Evolutionary conservation across 2,888 invertebrate genomes (phyloP).

Genomic region (Gisinianus flammeolus): DNA sequence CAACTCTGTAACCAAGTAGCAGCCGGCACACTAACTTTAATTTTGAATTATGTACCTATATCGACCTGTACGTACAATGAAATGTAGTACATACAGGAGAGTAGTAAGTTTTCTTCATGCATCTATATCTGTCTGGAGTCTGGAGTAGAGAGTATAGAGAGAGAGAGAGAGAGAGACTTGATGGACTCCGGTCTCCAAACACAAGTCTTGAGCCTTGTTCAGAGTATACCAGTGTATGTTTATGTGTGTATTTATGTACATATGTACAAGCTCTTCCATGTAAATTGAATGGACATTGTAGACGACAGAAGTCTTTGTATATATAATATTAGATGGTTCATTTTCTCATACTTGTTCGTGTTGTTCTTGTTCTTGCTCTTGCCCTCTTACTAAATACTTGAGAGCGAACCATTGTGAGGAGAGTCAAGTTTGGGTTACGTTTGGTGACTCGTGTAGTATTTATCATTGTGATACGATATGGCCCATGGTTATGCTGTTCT

Average conservation of each 20-base stretch:
- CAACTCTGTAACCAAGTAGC: too few species aligned
- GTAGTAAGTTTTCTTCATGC: too few species aligned
- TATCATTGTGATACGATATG: too few species aligned
- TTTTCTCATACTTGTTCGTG: background rate
- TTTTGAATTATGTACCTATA: too few species aligned
- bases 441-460: too few species aligned
- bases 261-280: too few species aligned
- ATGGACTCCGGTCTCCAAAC: background rate
- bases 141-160: background rate
- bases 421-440: background rate
- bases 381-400: background rate
- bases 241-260: too few species aligned
- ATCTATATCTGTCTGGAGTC: background rate
- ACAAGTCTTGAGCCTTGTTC: too few species aligned
- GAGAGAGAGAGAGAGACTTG: background rate
- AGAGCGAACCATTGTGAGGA: background rate
- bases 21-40: too few species aligned
- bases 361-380: background rate
- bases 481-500: background rate
- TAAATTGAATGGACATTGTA: background rate
- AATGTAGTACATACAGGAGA: too few species aligned
- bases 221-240: too few species aligned
- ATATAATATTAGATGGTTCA: conserved; percentile 1
- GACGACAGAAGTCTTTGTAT: background rate
- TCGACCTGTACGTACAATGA: too few species aligned